Evolutionary conservation across 2,797 vertebrate genomes (phyloP).

Genomic region (Sarcoramphus papa): DNA sequence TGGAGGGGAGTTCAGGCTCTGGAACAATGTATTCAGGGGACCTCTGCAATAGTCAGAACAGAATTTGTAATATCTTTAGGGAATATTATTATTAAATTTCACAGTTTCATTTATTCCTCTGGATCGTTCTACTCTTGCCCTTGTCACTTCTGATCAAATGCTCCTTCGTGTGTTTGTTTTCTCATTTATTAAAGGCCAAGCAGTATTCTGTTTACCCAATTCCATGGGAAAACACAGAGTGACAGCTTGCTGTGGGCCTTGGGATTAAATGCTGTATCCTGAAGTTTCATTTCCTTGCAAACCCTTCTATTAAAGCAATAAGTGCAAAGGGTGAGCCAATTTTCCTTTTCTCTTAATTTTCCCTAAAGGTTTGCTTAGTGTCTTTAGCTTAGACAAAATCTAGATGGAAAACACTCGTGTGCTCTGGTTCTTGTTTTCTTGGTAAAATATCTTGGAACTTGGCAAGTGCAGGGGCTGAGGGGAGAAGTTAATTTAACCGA

Average conservation of each 20-base stretch:
- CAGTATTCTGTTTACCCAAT: not conserved
- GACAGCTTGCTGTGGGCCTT: constrained; percentile 4
- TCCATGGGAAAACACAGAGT: not conserved
- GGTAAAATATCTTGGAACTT: constrained; percentile 19
- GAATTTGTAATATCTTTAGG: not conserved
- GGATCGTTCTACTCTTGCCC: not conserved
- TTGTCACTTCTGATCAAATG: constrained; percentile 18
- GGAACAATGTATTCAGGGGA: not conserved
- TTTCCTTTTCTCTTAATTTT: not conserved
- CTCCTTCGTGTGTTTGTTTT: not conserved
- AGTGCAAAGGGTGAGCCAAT: not conserved
- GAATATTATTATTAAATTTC: constrained; percentile 22
- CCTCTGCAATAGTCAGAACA: not conserved
- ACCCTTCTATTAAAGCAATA: not conserved
- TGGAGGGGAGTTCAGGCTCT: not conserved
- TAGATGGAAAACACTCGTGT: not conserved
- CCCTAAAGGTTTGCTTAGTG: not conserved
- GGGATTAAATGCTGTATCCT: not conserved
- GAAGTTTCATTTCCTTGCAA: constrained; percentile 26
- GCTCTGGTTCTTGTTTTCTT: constrained; percentile 16
- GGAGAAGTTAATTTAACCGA: constrained; percentile 32
- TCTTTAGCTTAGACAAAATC: constrained; percentile 23
- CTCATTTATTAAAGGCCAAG: constrained; percentile 24
- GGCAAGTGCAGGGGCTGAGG: not conserved
- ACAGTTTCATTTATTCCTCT: not conserved